Evolutionary conservation across 2,113 vertebrate species (phyloP), one percentile per base, ranked within the genome.

Genomic region (Macroglossus sobrinus): DNA sequence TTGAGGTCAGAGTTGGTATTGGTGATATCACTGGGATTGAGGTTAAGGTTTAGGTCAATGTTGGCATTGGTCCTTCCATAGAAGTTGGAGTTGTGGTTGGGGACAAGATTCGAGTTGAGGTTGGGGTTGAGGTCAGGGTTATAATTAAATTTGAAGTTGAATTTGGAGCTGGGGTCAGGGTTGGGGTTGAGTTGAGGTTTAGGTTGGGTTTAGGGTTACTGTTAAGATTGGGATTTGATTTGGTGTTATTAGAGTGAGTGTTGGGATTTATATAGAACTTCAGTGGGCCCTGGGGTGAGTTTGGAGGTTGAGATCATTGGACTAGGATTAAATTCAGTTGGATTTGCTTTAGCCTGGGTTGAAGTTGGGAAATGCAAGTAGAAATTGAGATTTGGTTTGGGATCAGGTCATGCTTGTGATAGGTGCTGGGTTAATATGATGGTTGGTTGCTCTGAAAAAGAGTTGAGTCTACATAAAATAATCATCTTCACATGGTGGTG

Each of bases 401-500:
- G 38, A 64, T 53, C 22, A 7, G 43, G 43, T 91, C 3, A 35
- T 16, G 7, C 50, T 74, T 68, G 4, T 69, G 33, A 9, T 26
- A 68, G 76, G 57, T 47, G 16, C 64, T 63, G 16, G 50, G 26
- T 45, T 74, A 33, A 61, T n/a, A 28, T 82, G 63, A 66, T 10
- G 45, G 19, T 28, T 64, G 19, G 28, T 57, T 57, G 71, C 53
- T 82, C 88, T 72, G 15, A 72, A 69, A 71, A 84, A 69, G 78
- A 96, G 16, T 81, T 69, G 45, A 19, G 4, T 90, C 47, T 88
- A 2, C 57, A 30, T 64, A 19, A 72, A 82, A 45, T 19, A 38
- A 33, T 43, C 1, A 0, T 45, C 66, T n/a, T 79, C 26, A 22
- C 1, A 3, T n/a, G 45, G 22, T 40, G 4, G 5, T 3, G 7